Conservation (phyloP, 2,113 vertebrate species). For the Platysternon megacephalum region DNA sequence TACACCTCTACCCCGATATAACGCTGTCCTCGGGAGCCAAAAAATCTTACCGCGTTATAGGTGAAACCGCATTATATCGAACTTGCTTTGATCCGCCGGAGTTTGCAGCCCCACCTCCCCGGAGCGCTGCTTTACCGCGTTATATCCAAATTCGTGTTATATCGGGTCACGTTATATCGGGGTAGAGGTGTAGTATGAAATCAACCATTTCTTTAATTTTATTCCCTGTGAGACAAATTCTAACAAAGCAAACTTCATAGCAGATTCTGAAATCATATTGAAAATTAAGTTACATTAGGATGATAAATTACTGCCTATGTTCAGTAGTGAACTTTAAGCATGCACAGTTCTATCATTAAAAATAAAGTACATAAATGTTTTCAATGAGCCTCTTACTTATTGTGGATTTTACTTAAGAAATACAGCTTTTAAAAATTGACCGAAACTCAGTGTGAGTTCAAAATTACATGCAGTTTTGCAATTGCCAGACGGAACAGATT, state of each 20-base stretch:
- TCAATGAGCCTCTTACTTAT: background rate
- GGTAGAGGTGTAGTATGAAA: no score
- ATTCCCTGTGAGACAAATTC: slow-evolving; percentile 65
- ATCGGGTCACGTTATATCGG: no score
- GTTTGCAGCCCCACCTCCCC: no score
- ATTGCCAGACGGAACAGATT: background rate
- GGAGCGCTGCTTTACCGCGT: no score
- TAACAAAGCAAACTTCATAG: background rate
- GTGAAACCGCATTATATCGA: no score
- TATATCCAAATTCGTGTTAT: no score
- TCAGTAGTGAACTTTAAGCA: background rate
- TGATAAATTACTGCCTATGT: background rate
- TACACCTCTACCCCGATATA: no score
- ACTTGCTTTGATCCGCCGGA: no score
- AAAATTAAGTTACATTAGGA: background rate
- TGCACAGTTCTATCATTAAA: background rate
- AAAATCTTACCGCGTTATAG: no score
- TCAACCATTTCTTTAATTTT: slow-evolving; percentile 62
- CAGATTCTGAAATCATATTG: background rate
- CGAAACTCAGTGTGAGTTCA: background rate
- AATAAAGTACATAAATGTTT: background rate
- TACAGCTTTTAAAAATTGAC: background rate
- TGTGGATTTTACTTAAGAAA: background rate
- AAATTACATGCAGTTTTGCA: background rate
- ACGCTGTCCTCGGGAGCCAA: no score